A percentile compares a stretch with the other conserved stretches of the same genome.
Conservation (phyloP, 2,113 vertebrate genomes). For the Kryptolebias marmoratus region DNA sequence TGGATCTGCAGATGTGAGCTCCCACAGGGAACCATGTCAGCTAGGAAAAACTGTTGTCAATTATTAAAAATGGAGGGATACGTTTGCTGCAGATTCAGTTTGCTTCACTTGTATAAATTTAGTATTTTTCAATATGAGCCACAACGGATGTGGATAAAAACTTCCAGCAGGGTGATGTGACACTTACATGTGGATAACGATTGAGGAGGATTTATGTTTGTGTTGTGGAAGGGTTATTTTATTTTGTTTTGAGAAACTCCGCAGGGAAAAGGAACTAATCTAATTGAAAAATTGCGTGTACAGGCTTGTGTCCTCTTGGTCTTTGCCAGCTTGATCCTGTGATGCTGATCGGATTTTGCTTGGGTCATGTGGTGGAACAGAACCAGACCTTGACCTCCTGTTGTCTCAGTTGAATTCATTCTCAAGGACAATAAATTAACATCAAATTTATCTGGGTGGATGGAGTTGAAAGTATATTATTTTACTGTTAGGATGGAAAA, state of each 20-base stretch:
- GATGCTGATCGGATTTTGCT: slow-evolving; percentile 55
- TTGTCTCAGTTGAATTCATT: slow-evolving; percentile 10
- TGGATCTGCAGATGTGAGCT: slow-evolving; percentile 38
- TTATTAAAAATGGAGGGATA: slow-evolving; percentile 36
- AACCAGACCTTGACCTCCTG: background rate
- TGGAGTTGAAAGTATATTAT: background rate
- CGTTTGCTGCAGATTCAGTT: slow-evolving; percentile 7
- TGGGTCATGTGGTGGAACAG: slow-evolving; percentile 28
- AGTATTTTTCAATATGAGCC: slow-evolving; percentile 2
- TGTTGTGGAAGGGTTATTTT: background rate
- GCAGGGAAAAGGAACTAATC: background rate
- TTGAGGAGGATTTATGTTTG: too few species aligned
- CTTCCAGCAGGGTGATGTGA: background rate
- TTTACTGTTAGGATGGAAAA: background rate
- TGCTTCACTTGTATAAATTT: too few species aligned
- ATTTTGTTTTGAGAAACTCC: background rate
- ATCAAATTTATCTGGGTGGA: background rate
- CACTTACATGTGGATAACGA: too few species aligned
- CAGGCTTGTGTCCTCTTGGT: slow-evolving; percentile 8
- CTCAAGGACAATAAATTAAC: background rate
- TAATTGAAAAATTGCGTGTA: slow-evolving; percentile 14
- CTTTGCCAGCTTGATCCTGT: slow-evolving; percentile 28
- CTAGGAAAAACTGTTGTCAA: slow-evolving; percentile 17
- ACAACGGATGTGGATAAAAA: background rate
- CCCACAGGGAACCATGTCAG: slow-evolving; percentile 3